These are phyloP conservation scores for Microcebus lehilahytsara DNA, from an alignment of 2,113 vertebrate species.

Conservation along the genomic window DNA sequence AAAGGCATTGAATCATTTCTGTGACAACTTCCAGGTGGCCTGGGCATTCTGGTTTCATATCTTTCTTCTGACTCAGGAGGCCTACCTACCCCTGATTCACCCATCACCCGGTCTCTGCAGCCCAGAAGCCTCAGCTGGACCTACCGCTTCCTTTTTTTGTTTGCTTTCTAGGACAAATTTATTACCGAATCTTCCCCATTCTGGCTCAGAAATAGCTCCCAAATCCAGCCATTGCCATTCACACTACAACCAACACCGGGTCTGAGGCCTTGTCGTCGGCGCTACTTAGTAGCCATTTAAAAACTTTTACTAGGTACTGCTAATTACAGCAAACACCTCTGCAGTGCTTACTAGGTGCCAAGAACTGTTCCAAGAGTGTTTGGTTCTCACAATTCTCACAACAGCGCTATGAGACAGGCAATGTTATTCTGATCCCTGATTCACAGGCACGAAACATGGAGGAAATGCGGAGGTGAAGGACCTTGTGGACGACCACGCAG, in stretches of 20 bases:
- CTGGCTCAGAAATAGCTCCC: neutral
- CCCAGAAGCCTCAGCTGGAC: neutral
- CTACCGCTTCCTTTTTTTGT: neutral
- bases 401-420: neutral
- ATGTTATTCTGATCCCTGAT: neutral
- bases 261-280: neutral
- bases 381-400: neutral
- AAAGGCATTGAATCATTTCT: neutral
- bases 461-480: neutral
- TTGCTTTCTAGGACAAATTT: neutral
- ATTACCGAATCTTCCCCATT: neutral
- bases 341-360: neutral
- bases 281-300: neutral
- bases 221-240: neutral
- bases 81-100: too few species aligned
- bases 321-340: neutral
- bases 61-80: neutral
- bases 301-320: neutral
- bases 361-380: neutral
- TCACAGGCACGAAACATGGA: neutral
- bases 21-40: neutral
- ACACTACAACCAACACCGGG: neutral
- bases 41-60: neutral
- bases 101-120: neutral
- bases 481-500: neutral